Percentiles rank a stretch among this genome's conserved stretches.
phyloP scores from a whole-genome alignment of 2,797 vertebrate genomes.

The Fistularia commersonii region DNA sequence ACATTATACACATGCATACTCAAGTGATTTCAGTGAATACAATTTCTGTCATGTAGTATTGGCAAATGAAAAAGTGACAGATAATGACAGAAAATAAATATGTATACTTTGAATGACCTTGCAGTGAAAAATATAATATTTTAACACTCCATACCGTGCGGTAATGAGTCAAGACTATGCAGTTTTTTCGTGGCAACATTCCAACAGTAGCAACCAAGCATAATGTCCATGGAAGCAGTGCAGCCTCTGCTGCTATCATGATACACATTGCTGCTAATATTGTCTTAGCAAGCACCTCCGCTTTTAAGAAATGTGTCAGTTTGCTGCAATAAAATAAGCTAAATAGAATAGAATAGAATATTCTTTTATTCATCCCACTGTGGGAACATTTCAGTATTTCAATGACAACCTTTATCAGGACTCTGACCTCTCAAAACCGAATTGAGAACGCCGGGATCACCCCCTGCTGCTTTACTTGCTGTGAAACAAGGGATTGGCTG shows the following conservation, averaged over 20 bases:
- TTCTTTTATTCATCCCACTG: too few relatives aligned
- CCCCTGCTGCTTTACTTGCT: constrained; percentile 41
- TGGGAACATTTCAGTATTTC: too few relatives aligned
- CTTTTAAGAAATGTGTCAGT: constrained; percentile 66
- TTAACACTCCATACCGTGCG: constrained; percentile 14
- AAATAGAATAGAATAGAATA: constrained; percentile 4
- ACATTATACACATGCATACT: too few relatives aligned
- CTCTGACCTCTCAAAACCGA: constrained; percentile 63
- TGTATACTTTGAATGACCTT: not conserved
- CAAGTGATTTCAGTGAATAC: too few relatives aligned
- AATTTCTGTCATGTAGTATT: too few relatives aligned
- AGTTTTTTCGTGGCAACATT: constrained; percentile 34
- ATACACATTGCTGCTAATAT: constrained; percentile 66
- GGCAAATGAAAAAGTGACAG: too few relatives aligned
- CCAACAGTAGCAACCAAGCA: constrained; percentile 49
- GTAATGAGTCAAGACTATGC: constrained; percentile 25
- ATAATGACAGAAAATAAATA: too few relatives aligned
- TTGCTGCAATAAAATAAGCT: constrained; percentile 62
- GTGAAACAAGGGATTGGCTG: constrained; percentile 48
- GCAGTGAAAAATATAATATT: constrained; percentile 14
- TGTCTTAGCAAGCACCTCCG: constrained; percentile 54
- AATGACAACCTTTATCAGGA: constrained; percentile 69
- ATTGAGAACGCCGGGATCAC: constrained; percentile 48
- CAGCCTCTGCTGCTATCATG: constrained; percentile 52
- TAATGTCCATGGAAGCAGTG: constrained; percentile 29